phyloP scores from a whole-genome alignment of 1,140 invertebrate species.

The Drosophila albomicans region DNA sequence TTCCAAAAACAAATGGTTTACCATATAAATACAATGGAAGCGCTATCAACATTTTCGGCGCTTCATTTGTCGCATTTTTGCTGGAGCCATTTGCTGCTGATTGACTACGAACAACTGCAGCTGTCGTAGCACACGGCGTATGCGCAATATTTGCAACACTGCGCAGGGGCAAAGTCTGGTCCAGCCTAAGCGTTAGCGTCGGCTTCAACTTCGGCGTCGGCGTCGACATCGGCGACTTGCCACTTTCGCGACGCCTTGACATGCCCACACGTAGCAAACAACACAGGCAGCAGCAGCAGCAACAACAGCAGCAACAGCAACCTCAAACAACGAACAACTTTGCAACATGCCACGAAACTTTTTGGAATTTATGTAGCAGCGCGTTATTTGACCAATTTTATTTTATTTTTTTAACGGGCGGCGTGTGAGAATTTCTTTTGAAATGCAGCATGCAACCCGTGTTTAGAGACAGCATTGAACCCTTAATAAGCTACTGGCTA shows the following conservation, averaged over 20 bases:
- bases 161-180: conserved; percentile 28
- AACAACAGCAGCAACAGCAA: conserved; percentile 21
- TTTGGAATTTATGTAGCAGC: conserved; percentile 73
- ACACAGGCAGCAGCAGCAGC: conserved; percentile 41
- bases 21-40: conserved; percentile 28
- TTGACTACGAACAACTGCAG: conserved; percentile 39
- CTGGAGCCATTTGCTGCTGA: conserved; percentile 16
- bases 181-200: conserved; percentile 6
- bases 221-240: conserved; percentile 19
- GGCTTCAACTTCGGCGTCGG: too few species aligned
- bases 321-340: conserved; percentile 72
- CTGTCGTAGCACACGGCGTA: conserved; percentile 53
- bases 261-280: conserved; percentile 72
- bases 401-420: conserved; percentile 38
- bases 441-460: conserved; percentile 52
- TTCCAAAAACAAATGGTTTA: conserved; percentile 3
- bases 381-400: conserved; percentile 35
- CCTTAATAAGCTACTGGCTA: conserved; percentile 55
- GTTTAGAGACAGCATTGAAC: conserved; percentile 47
- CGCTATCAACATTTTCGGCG: conserved; percentile 47
- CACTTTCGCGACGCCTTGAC: conserved; percentile 77
- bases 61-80: conserved; percentile 57
- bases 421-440: conserved; percentile 78
- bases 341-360: conserved; percentile 79
- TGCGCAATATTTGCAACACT: conserved; percentile 70